Evolutionary conservation across 1,140 invertebrate genomes (phyloP).

Genomic region (Bombyx mandarina): DNA sequence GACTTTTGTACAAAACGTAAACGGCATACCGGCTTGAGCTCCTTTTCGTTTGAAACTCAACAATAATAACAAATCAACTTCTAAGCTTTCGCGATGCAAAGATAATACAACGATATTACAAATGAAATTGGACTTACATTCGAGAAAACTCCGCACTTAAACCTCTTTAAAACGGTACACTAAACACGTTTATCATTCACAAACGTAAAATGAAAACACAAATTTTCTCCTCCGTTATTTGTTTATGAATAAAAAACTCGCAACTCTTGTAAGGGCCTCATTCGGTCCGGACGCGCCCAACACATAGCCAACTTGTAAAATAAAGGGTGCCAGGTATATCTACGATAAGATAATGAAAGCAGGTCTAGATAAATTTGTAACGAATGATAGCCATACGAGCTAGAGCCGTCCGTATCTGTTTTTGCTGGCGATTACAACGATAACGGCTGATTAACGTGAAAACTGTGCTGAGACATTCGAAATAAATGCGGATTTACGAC

Average conservation of each 20-base stretch:
- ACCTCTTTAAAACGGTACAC: no score
- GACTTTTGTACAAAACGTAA: no score
- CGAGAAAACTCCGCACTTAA: no score
- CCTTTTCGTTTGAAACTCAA: no score
- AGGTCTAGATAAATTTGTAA: slow-evolving; percentile 67
- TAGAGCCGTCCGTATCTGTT: slow-evolving; percentile 35
- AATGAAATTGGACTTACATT: no score
- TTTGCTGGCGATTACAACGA: slow-evolving; percentile 52
- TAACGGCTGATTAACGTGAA: slow-evolving; percentile 39
- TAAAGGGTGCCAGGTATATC: slow-evolving; percentile 47
- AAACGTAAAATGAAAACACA: neutral
- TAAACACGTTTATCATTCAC: no score
- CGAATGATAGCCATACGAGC: slow-evolving; percentile 37
- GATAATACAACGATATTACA: no score
- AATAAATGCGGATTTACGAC: slow-evolving; percentile 5
- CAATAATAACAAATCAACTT: no score
- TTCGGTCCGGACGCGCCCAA: slow-evolving; percentile 28
- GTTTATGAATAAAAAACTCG: no score
- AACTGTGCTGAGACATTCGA: slow-evolving; percentile 13
- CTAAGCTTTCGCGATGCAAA: no score
- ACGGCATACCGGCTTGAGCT: no score
- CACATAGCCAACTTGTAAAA: slow-evolving; percentile 42
- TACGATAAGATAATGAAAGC: slow-evolving; percentile 64
- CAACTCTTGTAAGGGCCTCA: slow-evolving; percentile 3
- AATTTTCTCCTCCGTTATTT: neutral